Conservation (phyloP, 2,888 invertebrate genomes). For the Megastigmus dorsalis region DNA sequence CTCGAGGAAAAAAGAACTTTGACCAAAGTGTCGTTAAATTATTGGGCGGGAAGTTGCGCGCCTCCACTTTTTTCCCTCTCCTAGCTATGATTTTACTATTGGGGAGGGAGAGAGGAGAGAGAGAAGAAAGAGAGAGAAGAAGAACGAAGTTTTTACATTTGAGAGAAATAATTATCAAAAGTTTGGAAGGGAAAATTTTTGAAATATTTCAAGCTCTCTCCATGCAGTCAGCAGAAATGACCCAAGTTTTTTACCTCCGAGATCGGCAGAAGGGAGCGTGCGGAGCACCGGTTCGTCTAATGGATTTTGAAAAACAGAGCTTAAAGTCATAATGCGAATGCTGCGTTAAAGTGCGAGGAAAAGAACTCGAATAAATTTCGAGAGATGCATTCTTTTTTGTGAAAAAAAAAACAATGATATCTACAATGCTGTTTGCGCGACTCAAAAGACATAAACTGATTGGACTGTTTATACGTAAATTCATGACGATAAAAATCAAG, state of each 20-base stretch:
- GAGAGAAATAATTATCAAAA: conserved; percentile 31
- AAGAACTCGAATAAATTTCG: too few species aligned
- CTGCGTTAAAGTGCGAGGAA: too few species aligned
- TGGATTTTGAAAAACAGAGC: background rate
- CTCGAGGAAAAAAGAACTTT: conserved; percentile 9
- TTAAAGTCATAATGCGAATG: background rate
- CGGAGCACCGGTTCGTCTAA: background rate
- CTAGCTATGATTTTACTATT: conserved; percentile 37
- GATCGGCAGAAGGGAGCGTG: background rate
- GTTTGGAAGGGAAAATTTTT: conserved; percentile 28
- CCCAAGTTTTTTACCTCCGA: background rate
- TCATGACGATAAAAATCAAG: too few species aligned
- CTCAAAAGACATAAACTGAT: too few species aligned
- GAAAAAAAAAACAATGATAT: too few species aligned
- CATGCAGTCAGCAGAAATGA: conserved; percentile 29
- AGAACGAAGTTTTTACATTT: conserved; percentile 32
- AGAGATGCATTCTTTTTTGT: too few species aligned
- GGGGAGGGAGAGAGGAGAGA: background rate
- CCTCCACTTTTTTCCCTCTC: conserved; percentile 17
- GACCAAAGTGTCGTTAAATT: conserved; percentile 42
- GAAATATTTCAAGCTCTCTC: background rate
- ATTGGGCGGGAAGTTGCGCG: conserved; percentile 17
- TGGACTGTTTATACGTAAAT: too few species aligned
- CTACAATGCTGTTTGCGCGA: too few species aligned
- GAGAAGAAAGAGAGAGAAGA: too few species aligned